Percentiles rank a stretch among this genome's conserved stretches.
Conservation (phyloP, 2,113 vertebrate genomes). For the Phrynosoma platyrhinos region DNA sequence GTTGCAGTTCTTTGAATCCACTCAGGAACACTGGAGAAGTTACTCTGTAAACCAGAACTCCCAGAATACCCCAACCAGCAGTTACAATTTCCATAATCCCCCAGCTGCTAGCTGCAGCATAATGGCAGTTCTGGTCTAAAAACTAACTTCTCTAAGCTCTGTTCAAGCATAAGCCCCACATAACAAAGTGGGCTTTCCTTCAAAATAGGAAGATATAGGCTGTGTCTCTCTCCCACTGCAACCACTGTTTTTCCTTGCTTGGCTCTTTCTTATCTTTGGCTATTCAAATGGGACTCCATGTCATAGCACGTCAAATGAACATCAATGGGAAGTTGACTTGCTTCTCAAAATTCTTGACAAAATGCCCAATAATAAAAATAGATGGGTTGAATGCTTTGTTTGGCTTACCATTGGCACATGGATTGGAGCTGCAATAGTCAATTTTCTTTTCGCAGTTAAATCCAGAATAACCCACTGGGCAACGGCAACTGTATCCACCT, state of each 20-base stretch:
- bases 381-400: background rate
- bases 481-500: conserved; percentile 93
- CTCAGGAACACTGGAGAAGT: no score
- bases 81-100: no score
- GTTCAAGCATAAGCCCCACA: background rate
- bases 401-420: conserved; percentile 91
- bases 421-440: conserved; percentile 91
- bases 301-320: background rate
- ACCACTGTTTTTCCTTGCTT: background rate
- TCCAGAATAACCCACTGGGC: conserved; percentile 89
- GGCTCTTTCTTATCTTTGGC: background rate
- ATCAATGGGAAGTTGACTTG: background rate
- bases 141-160: background rate
- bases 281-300: background rate
- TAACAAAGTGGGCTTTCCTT: background rate
- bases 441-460: conserved; percentile 99
- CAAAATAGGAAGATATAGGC: background rate
- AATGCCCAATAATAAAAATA: background rate
- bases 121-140: background rate
- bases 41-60: background rate
- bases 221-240: background rate
- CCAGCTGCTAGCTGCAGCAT: background rate
- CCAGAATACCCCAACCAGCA: background rate
- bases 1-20: no score
- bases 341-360: background rate